Percentiles rank a stretch among this genome's conserved stretches.
These are phyloP conservation scores for Phania funesta DNA, from an alignment of 2,888 invertebrate genomes.

Conservation along the genomic window DNA sequence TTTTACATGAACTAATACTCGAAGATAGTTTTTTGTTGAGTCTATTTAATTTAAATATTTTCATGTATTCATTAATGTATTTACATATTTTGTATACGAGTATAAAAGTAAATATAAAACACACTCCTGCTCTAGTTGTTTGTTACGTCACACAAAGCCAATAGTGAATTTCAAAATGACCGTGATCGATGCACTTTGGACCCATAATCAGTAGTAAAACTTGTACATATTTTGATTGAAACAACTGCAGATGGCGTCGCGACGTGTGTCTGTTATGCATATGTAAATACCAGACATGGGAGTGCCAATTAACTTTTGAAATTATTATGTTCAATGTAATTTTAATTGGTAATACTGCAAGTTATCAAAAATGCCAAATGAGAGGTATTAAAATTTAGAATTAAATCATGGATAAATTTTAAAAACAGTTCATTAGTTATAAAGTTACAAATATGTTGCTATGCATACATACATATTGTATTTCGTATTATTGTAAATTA, in stretches of 20 bases:
- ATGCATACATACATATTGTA: too few relatives aligned
- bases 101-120: background rate
- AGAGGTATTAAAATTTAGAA: too few relatives aligned
- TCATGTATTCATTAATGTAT: background rate
- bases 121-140: slow-evolving; percentile 40
- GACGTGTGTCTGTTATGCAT: background rate
- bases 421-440: too few relatives aligned
- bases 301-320: background rate
- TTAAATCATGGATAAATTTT: too few relatives aligned
- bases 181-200: slow-evolving; percentile 57
- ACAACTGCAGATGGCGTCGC: background rate
- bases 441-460: too few relatives aligned
- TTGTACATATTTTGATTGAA: background rate
- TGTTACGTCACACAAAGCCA: slow-evolving; percentile 54
- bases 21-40: too few relatives aligned
- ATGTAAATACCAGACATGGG: background rate
- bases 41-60: too few relatives aligned
- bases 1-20: too few relatives aligned
- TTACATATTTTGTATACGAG: background rate
- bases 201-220: slow-evolving; percentile 30
- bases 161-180: slow-evolving; percentile 20
- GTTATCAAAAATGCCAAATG: too few relatives aligned
- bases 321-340: too few relatives aligned
- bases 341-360: too few relatives aligned
- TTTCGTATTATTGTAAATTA: too few relatives aligned